Evolutionary conservation across 2,113 vertebrate species (phyloP).

Genomic region (Gopherus evgoodei): DNA sequence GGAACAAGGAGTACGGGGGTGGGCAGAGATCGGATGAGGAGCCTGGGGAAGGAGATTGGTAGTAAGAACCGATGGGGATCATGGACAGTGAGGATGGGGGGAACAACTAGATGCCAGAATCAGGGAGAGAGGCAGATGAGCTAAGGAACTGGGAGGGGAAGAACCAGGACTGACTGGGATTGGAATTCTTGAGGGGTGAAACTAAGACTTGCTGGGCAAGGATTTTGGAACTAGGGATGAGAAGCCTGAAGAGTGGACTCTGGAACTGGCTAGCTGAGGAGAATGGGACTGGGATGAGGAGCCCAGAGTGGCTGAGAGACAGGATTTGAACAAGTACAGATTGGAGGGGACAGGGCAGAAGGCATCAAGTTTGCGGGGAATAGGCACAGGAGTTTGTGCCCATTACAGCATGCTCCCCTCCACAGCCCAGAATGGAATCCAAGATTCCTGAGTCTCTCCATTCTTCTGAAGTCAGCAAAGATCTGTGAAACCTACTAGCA

Average conservation of each 20-base stretch:
- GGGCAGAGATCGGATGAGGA: neutral
- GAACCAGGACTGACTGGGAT: neutral
- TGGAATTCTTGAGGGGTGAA: neutral
- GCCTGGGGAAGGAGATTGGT: neutral
- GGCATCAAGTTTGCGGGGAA: neutral
- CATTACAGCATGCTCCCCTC: neutral
- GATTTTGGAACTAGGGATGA: neutral
- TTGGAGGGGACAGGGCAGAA: neutral
- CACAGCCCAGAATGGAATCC: neutral
- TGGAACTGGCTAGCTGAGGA: neutral
- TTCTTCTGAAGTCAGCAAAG: neutral
- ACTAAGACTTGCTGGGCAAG: neutral
- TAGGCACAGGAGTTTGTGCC: neutral
- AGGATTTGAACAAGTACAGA: neutral
- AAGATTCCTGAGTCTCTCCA: neutral
- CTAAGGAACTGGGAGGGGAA: rapidly evolving
- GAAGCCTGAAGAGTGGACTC: neutral
- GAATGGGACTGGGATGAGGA: neutral
- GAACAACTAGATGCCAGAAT: neutral
- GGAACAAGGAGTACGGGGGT: neutral
- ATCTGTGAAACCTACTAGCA: neutral
- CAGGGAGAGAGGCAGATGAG: neutral
- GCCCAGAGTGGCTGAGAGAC: neutral
- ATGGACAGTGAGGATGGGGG: neutral
- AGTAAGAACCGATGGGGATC: neutral